Percentiles rank a stretch among this genome's conserved stretches.
Evolutionary conservation across 1,140 invertebrate genomes (phyloP).

Genomic region (Calliphora vicina): DNA sequence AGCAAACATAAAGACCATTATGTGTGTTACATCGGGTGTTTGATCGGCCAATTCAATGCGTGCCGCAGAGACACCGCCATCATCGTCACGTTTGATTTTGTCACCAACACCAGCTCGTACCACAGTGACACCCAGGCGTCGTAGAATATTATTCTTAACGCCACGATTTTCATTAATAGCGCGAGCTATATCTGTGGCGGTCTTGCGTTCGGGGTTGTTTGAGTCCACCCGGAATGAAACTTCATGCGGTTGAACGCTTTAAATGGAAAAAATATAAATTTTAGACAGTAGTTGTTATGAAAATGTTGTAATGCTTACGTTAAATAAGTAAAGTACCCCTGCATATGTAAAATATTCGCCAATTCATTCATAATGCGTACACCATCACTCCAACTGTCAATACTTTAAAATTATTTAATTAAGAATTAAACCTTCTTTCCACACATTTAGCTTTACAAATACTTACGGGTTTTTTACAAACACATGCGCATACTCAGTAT

Average conservation of each 20-base stretch:
- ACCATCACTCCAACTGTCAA: slow-evolving; percentile 62
- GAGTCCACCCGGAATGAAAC: slow-evolving; percentile 84
- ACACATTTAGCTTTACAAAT: not conserved
- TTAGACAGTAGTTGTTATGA: not conserved
- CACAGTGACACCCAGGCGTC: slow-evolving; percentile 68
- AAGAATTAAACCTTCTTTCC: not conserved
- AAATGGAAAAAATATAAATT: not conserved
- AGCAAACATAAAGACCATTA: slow-evolving; percentile 62
- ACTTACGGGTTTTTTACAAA: slow-evolving; percentile 62
- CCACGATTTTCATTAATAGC: slow-evolving; percentile 71
- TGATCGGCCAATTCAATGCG: slow-evolving; percentile 58
- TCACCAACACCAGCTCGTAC: slow-evolving; percentile 80
- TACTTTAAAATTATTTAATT: slow-evolving; percentile 42
- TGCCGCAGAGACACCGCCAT: slow-evolving; percentile 51
- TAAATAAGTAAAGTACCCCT: slow-evolving; percentile 63
- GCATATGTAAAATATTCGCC: slow-evolving; percentile 62
- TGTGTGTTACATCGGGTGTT: slow-evolving; percentile 58
- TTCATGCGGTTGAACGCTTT: slow-evolving; percentile 76
- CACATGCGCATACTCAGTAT: slow-evolving; percentile 63
- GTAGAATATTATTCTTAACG: slow-evolving; percentile 62
- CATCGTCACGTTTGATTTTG: slow-evolving; percentile 68
- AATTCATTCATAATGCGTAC: slow-evolving; percentile 61
- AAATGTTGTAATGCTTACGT: slow-evolving; percentile 48
- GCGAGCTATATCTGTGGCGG: slow-evolving; percentile 76
- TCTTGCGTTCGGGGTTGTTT: slow-evolving; percentile 72